phyloP scores from a whole-genome alignment of 1,140 invertebrate genomes.

The Helicorthomorpha holstii region DNA sequence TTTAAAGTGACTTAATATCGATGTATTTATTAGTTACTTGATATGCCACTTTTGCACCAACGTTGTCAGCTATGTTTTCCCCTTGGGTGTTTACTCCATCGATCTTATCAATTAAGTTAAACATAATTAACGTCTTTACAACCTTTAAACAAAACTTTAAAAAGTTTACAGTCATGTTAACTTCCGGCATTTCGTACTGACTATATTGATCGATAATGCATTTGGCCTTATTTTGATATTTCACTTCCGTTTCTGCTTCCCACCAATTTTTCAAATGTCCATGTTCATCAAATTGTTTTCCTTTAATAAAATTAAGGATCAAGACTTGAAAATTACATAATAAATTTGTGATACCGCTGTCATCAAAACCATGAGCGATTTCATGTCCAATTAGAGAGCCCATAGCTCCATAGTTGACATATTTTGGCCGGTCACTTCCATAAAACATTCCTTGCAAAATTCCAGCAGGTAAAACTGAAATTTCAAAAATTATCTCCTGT shows the following conservation, averaged over 20 bases:
- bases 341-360: constrained; percentile 6
- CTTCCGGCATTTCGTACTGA: constrained; percentile 38
- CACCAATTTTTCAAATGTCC: constrained; percentile 98
- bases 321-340: neutral
- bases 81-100: constrained; percentile 63
- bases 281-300: constrained; percentile 86
- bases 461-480: constrained; percentile 33
- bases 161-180: constrained; percentile 41
- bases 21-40: constrained; percentile 28
- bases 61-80: constrained; percentile 86
- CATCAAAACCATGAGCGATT: constrained; percentile 29
- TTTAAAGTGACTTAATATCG: neutral
- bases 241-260: constrained; percentile 70
- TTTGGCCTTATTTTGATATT: constrained; percentile 44
- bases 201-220: constrained; percentile 5
- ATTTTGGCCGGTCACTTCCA: constrained; percentile 29
- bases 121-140: neutral
- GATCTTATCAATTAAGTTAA: constrained; percentile 30
- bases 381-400: constrained; percentile 29
- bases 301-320: constrained; percentile 23
- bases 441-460: constrained; percentile 36
- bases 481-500: constrained; percentile 18
- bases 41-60: constrained; percentile 75
- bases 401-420: constrained; percentile 25
- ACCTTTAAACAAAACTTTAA: neutral